A percentile compares a stretch with the other conserved stretches of the same genome.
Conservation (phyloP, 1,140 invertebrate species). For the Trichomalopsis sarcophagae region DNA sequence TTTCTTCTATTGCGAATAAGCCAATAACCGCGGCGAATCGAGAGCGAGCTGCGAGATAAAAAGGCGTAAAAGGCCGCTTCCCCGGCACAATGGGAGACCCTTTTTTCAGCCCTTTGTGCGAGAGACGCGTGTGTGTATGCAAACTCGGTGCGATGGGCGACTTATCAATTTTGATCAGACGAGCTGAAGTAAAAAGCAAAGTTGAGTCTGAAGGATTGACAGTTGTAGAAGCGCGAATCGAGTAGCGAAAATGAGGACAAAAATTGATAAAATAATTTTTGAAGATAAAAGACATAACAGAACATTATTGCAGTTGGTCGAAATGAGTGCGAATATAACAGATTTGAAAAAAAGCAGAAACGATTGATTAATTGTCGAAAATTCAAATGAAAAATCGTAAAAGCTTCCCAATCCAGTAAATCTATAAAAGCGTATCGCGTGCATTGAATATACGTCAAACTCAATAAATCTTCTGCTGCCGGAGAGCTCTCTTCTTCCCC, state of each 20-base stretch:
- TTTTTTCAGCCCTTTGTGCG: background rate
- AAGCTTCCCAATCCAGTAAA: background rate
- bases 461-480: conserved; percentile 48
- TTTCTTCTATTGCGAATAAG: conserved; percentile 54
- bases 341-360: background rate
- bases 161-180: background rate
- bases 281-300: no score
- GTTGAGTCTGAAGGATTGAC: no score
- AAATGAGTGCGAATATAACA: no score
- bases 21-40: conserved; percentile 53
- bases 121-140: background rate
- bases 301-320: no score
- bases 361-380: background rate
- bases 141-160: background rate
- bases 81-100: background rate
- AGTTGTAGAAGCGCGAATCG: no score
- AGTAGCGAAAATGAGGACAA: no score
- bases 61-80: background rate
- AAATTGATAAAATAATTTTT: no score
- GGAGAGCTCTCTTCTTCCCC: conserved; percentile 58
- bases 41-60: conserved; percentile 2
- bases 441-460: conserved; percentile 7
- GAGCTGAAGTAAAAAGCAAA: background rate
- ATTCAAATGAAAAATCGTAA: background rate
- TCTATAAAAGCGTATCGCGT: background rate